phyloP scores from a whole-genome alignment of 2,113 vertebrate genomes.

The Pterocles gutturalis region DNA sequence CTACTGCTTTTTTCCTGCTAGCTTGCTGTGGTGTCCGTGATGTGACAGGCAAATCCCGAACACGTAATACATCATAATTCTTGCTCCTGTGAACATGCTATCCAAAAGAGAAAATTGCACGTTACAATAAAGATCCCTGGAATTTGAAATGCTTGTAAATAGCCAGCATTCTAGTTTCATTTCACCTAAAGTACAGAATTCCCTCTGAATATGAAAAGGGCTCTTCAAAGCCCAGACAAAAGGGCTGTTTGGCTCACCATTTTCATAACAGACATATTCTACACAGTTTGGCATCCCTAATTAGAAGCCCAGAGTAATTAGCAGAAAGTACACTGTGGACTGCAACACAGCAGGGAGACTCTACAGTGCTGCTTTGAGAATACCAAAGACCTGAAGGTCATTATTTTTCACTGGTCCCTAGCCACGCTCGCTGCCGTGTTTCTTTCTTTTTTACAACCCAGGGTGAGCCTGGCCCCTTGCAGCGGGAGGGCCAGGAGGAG shows the following conservation, averaged over 20 bases:
- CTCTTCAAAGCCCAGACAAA: constrained; percentile 44
- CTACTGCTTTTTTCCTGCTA: not conserved
- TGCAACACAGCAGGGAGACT: constrained; percentile 7
- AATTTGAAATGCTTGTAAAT: constrained; percentile 11
- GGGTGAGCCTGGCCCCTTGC: not conserved
- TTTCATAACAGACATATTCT: constrained; percentile 56
- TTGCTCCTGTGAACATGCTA: not conserved
- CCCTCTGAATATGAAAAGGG: constrained; percentile 37
- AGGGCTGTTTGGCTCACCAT: constrained; percentile 8
- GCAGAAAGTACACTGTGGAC: constrained; percentile 1
- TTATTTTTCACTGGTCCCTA: constrained; percentile 17
- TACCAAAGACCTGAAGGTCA: constrained; percentile 1
- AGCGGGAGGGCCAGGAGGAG: not conserved
- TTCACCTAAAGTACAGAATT: constrained; percentile 41
- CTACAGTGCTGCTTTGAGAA: not conserved
- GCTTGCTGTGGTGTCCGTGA: not conserved
- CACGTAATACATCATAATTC: not conserved
- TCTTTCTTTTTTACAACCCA: not conserved
- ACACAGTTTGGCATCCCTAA: constrained; percentile 42
- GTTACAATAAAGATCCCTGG: not conserved
- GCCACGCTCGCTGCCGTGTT: not conserved
- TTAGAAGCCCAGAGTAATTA: constrained; percentile 44
- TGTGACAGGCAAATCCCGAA: not conserved
- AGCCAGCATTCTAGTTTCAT: constrained; percentile 2
- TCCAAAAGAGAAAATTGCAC: constrained; percentile 15